Percentiles rank a stretch among this genome's conserved stretches.
phyloP scores from a whole-genome alignment of 2,888 invertebrate genomes.

The Megamerina dolium region DNA sequence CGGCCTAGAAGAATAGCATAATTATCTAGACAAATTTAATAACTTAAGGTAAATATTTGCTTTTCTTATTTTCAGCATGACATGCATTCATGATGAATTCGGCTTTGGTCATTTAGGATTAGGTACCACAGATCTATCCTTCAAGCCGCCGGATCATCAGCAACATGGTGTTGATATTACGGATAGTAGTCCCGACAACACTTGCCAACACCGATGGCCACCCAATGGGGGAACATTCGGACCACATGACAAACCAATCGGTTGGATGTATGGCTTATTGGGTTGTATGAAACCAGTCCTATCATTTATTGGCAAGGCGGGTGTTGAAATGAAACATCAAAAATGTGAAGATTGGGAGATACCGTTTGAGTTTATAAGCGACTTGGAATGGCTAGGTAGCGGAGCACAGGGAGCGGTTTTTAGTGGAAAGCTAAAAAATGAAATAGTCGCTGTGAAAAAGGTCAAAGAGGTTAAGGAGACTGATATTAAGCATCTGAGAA shows the following conservation, averaged over 20 bases:
- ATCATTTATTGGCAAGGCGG: constrained; percentile 77
- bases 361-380: constrained; percentile 81
- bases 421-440: constrained; percentile 73
- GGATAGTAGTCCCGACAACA: constrained; percentile 48
- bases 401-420: constrained; percentile 97
- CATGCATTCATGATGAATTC: constrained; percentile 61
- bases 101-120: constrained; percentile 54
- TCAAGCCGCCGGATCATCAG: constrained; percentile 27
- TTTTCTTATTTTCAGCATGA: constrained; percentile 52
- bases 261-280: constrained; percentile 77
- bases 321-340: constrained; percentile 59
- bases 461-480: constrained; percentile 88
- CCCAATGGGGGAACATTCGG: constrained; percentile 48
- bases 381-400: constrained; percentile 85
- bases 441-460: constrained; percentile 94
- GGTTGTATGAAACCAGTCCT: constrained; percentile 85
- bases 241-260: constrained; percentile 52
- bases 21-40: not conserved
- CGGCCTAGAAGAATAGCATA: too few relatives aligned
- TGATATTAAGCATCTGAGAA: constrained; percentile 83
- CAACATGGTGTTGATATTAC: constrained; percentile 41
- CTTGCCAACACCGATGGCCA: constrained; percentile 51
- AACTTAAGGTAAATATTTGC: not conserved
- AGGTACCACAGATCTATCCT: constrained; percentile 41
- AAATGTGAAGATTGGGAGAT: constrained; percentile 86